Evolutionary conservation across 2,113 vertebrate genomes (phyloP).

Genomic region (Laticauda colubrina): DNA sequence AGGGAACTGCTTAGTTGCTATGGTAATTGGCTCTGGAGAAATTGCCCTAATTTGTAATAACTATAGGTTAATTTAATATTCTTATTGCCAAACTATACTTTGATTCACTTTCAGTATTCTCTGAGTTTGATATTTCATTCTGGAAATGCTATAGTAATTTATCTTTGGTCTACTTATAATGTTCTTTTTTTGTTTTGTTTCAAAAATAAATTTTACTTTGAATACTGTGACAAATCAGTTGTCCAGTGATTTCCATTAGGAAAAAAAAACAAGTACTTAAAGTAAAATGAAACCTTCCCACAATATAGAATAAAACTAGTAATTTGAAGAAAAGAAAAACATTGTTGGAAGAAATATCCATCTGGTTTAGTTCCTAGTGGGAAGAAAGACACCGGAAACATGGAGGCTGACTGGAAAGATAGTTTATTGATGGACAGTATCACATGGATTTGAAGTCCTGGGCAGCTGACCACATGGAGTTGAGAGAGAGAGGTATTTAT

Average conservation of each 20-base stretch:
- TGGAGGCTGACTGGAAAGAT: too few relatives aligned
- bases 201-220: neutral
- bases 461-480: too few relatives aligned
- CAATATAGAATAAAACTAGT: neutral
- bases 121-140: neutral
- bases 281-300: neutral
- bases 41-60: neutral
- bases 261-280: neutral
- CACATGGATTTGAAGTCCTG: too few relatives aligned
- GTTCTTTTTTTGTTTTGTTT: neutral
- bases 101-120: neutral
- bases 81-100: neutral
- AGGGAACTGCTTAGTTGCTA: conserved; percentile 17
- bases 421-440: too few relatives aligned
- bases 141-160: neutral
- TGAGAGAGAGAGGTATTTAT: too few relatives aligned
- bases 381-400: too few relatives aligned
- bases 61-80: conserved; percentile 24
- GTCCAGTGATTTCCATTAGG: neutral
- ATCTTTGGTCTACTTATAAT: neutral
- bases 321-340: neutral
- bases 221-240: neutral
- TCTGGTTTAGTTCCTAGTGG: too few relatives aligned
- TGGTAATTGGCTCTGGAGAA: conserved; percentile 16
- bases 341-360: too few relatives aligned